Evolutionary conservation across 2,888 invertebrate genomes (phyloP).

Genomic region (Elegia similella): DNA sequence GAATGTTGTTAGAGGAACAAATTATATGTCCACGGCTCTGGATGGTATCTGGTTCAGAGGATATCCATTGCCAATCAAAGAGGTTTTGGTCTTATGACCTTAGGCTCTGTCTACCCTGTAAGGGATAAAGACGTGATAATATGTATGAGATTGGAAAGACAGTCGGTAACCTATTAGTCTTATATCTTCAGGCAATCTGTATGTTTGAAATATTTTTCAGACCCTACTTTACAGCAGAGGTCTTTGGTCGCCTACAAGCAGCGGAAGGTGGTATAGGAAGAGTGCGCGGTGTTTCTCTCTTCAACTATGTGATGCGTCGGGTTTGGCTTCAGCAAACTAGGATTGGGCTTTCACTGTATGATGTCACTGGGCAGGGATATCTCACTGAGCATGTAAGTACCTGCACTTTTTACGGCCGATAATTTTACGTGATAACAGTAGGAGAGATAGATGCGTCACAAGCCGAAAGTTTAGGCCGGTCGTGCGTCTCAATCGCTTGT

Average conservation of each 20-base stretch:
- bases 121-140: too few species aligned
- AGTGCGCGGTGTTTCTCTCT: constrained; percentile 93
- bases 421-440: too few species aligned
- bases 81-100: too few species aligned
- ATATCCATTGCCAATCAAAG: too few species aligned
- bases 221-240: constrained; percentile 91
- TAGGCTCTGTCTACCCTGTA: too few species aligned
- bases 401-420: neutral
- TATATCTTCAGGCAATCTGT: neutral
- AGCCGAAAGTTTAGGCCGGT: too few species aligned
- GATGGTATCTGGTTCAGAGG: too few species aligned
- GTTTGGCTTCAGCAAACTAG: constrained; percentile 97
- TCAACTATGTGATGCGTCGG: constrained; percentile 97
- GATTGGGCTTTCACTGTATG: constrained; percentile 95
- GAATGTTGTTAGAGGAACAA: too few species aligned
- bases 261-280: constrained; percentile 91
- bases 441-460: too few species aligned
- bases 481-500: too few species aligned
- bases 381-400: constrained; percentile 88
- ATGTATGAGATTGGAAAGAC: too few species aligned
- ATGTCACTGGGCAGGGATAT: constrained; percentile 95
- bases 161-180: neutral
- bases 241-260: constrained; percentile 93
- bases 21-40: too few species aligned
- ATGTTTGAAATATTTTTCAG: constrained; percentile 52